These are phyloP conservation scores for Nemapogon koenigi DNA, from an alignment of 2,888 invertebrate species.

Conservation along the genomic window DNA sequence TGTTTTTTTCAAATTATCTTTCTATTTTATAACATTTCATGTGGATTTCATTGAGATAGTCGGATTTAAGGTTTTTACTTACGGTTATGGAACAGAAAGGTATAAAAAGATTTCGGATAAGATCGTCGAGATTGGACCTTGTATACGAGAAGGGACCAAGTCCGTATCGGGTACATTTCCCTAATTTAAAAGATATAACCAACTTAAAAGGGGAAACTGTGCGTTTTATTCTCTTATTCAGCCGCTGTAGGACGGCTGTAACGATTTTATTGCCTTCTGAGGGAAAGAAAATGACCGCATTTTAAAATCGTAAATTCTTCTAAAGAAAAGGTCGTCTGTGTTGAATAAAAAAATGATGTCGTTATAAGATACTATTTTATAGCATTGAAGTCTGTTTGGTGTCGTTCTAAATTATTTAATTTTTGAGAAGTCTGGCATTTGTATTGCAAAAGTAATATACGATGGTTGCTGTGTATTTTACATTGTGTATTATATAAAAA, in stretches of 20 bases:
- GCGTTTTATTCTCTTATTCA: slow-evolving; percentile 8
- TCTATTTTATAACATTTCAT: not conserved
- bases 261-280: slow-evolving; percentile 6
- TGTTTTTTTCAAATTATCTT: not conserved
- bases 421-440: no score
- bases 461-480: no score
- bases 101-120: slow-evolving; percentile 9
- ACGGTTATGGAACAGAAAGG: not conserved
- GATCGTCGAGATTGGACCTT: slow-evolving; percentile 5
- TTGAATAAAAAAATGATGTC: no score
- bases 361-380: no score
- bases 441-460: no score
- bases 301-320: slow-evolving; percentile 3
- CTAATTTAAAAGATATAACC: slow-evolving; percentile 12
- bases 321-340: no score
- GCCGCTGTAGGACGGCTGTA: slow-evolving; percentile 4
- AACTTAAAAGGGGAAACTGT: slow-evolving; percentile 11
- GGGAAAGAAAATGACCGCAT: slow-evolving; percentile 8
- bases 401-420: no score
- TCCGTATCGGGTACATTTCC: slow-evolving; percentile 9
- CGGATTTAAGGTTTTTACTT: no score
- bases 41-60: no score
- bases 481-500: no score
- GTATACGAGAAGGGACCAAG: slow-evolving; percentile 8
- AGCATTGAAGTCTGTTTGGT: no score